A percentile compares a stretch with the other conserved stretches of the same genome.
These are phyloP conservation scores for Osedax frankpressi DNA, from an alignment of 2,888 invertebrate genomes.

Conservation along the genomic window DNA sequence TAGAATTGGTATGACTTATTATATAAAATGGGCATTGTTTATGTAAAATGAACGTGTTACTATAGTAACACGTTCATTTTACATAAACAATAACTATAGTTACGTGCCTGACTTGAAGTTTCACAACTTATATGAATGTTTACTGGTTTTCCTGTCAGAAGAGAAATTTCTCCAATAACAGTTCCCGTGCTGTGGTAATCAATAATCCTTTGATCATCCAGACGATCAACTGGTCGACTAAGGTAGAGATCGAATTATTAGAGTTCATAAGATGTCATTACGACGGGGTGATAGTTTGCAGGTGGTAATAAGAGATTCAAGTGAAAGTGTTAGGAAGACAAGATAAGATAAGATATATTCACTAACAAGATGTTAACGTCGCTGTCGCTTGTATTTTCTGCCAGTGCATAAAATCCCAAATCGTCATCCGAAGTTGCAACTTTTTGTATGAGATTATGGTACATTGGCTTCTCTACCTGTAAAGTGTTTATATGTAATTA, in stretches of 20 bases:
- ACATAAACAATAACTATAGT: too few species aligned
- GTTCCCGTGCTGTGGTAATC: conserved; percentile 56
- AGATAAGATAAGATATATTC: too few species aligned
- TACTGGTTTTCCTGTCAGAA: conserved; percentile 52
- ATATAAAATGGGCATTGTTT: too few species aligned
- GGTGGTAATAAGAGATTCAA: too few species aligned
- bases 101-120: conserved; percentile 50
- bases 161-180: conserved; percentile 54
- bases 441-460: background rate
- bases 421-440: background rate
- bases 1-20: too few species aligned
- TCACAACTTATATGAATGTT: conserved; percentile 54
- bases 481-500: too few species aligned
- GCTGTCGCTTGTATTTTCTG: background rate
- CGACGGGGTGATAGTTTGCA: too few species aligned
- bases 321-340: too few species aligned
- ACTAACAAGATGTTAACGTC: background rate
- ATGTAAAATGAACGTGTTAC: too few species aligned
- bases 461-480: background rate
- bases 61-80: too few species aligned
- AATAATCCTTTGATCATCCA: conserved; percentile 24
- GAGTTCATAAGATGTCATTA: too few species aligned
- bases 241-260: too few species aligned
- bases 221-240: background rate
- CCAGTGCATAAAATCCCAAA: background rate